Percentiles rank a stretch among this genome's conserved stretches.
phyloP scores from a whole-genome alignment of 2,888 invertebrate genomes.

The Drosophila conformis region DNA sequence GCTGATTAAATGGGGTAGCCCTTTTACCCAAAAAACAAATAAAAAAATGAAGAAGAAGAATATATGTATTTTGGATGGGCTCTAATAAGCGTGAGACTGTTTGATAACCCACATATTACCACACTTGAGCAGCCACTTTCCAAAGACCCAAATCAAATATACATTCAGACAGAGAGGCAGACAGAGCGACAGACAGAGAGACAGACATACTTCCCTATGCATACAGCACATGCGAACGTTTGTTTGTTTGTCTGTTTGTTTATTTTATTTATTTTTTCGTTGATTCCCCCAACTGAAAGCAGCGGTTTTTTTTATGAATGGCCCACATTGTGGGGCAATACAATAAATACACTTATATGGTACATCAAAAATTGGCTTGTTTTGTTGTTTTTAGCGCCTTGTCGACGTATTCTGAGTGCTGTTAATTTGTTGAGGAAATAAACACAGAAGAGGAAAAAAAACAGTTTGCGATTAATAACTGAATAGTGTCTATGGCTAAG shows the following conservation, averaged over 20 bases:
- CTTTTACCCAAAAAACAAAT: background rate
- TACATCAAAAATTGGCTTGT: conserved; percentile 28
- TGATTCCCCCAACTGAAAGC: background rate
- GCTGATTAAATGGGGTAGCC: background rate
- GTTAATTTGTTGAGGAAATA: conserved; percentile 66
- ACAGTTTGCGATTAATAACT: conserved; percentile 19
- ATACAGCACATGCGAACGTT: conserved; percentile 18
- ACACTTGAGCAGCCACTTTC: conserved; percentile 29
- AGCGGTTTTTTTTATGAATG: conserved; percentile 62
- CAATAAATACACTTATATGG: conserved; percentile 10
- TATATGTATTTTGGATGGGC: background rate
- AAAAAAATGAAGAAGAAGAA: background rate
- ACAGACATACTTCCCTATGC: conserved; percentile 14
- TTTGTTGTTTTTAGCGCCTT: conserved; percentile 38
- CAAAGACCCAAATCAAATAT: conserved; percentile 29
- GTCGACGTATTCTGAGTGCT: conserved; percentile 13
- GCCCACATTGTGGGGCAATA: conserved; percentile 65
- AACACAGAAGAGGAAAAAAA: conserved; percentile 12
- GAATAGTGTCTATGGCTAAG: conserved; percentile 54
- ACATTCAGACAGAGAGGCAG: conserved; percentile 4
- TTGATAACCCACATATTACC: conserved; percentile 44
- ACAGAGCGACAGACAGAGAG: background rate
- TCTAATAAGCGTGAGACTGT: conserved; percentile 41
- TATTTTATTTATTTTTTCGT: conserved; percentile 8
- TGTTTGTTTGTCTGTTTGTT: conserved; percentile 30